Evolutionary conservation across 2,113 vertebrate genomes (phyloP).

Genomic region (Felis catus): F.catus_Fca126_mat1.0 CM031419.1:218236501-218237000

Average conservation of each 20-base stretch:
- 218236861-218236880: neutral
- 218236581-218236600: too few species aligned
- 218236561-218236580: neutral
- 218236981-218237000: neutral
- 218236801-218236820: rapidly evolving
- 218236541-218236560: neutral
- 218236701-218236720: neutral
- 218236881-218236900: rapidly evolving
- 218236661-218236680: rapidly evolving
- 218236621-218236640: neutral
- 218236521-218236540: neutral
- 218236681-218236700: neutral
- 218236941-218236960: neutral
- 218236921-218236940: too few species aligned
- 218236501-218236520: rapidly evolving
- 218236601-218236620: too few species aligned
- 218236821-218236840: neutral
- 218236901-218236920: neutral
- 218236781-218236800: neutral
- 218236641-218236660: too few species aligned
- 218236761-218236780: rapidly evolving
- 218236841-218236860: neutral
- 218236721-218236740: neutral
- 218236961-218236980: rapidly evolving
- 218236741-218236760: neutral